Conservation (phyloP, 2,113 vertebrate genomes). For the Rostratula benghalensis region DNA sequence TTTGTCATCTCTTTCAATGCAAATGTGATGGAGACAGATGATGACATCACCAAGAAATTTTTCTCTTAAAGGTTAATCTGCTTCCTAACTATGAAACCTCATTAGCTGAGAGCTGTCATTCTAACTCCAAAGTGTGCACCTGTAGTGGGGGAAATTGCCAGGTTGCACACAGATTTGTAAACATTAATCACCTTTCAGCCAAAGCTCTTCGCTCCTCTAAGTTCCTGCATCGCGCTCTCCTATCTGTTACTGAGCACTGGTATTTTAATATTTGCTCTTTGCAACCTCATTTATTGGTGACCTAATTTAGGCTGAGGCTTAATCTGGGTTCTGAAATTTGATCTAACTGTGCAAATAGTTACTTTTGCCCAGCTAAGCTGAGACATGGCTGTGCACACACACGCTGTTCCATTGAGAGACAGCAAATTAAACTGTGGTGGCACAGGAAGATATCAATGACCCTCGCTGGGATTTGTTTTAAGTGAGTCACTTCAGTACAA, state of each 20-base stretch:
- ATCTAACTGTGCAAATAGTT: neutral
- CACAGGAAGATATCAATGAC: neutral
- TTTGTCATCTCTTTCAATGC: neutral
- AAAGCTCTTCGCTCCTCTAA: neutral
- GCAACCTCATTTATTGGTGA: neutral
- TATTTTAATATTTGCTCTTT: neutral
- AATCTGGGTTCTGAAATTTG: neutral
- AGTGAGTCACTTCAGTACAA: neutral
- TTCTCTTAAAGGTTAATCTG: constrained; percentile 38
- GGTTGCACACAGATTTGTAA: neutral
- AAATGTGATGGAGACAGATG: neutral
- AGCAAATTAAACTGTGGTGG: neutral
- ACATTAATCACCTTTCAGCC: neutral
- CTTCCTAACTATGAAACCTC: neutral
- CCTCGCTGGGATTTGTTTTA: neutral
- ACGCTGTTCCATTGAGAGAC: neutral
- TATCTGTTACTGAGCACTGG: neutral
- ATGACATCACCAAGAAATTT: neutral
- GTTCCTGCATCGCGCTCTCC: neutral
- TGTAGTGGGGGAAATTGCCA: neutral
- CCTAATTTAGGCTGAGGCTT: neutral
- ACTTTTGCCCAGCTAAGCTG: neutral
- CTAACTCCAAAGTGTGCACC: neutral
- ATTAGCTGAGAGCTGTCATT: constrained; percentile 12
- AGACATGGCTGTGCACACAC: neutral